Percentiles rank a stretch among this genome's conserved stretches.
Conservation (phyloP, 2,888 invertebrate genomes). For the Aleiodes leptofemur region DNA sequence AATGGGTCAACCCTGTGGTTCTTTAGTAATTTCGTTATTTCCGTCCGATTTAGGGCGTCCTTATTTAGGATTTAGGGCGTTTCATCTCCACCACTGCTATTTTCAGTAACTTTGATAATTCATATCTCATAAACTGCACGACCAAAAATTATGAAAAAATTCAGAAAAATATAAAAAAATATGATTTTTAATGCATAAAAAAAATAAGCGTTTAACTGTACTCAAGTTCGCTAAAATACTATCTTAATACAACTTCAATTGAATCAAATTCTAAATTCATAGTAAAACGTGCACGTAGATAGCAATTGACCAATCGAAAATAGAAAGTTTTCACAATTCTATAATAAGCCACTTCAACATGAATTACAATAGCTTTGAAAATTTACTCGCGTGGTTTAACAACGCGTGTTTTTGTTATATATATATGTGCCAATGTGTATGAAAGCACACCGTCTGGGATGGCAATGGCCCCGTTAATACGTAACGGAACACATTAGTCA, state of each 20-base stretch:
- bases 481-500: conserved; percentile 53
- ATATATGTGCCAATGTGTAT: conserved; percentile 28
- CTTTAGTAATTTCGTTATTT: too few relatives aligned
- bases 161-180: background rate
- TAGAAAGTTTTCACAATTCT: conserved; percentile 34
- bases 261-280: background rate
- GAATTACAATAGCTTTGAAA: conserved; percentile 36
- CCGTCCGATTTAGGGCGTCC: too few relatives aligned
- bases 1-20: too few relatives aligned
- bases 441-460: conserved; percentile 38
- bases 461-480: conserved; percentile 59
- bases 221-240: too few relatives aligned
- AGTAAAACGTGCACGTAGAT: background rate
- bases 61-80: too few relatives aligned
- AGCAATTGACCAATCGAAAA: conserved; percentile 19
- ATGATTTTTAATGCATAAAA: too few relatives aligned
- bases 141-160: too few relatives aligned
- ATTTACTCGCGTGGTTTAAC: conserved; percentile 29
- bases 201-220: too few relatives aligned
- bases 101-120: too few relatives aligned
- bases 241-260: background rate
- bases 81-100: too few relatives aligned
- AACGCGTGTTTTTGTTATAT: conserved; percentile 22
- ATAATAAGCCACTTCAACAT: conserved; percentile 38
- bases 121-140: too few relatives aligned